These are phyloP conservation scores for Ceuthmochares aereus DNA, from an alignment of 2,113 vertebrate species.

Conservation along the genomic window DNA sequence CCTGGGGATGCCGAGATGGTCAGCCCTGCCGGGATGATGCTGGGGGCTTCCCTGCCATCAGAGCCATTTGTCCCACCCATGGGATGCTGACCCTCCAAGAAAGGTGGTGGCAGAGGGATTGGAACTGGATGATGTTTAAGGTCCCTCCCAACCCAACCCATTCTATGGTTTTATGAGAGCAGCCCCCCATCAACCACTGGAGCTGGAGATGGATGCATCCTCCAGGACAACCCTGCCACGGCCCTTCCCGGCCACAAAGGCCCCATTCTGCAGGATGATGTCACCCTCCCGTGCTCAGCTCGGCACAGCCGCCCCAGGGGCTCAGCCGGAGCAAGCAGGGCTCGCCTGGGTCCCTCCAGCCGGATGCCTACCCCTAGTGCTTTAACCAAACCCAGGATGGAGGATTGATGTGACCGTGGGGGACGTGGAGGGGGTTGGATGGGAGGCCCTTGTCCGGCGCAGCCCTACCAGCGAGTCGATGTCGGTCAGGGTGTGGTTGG, in stretches of 20 bases:
- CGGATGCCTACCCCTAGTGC: too few relatives aligned
- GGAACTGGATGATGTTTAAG: too few relatives aligned
- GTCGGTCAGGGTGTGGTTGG: constrained; percentile 90
- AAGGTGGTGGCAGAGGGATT: too few relatives aligned
- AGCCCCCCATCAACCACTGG: not conserved
- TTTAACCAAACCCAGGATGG: too few relatives aligned
- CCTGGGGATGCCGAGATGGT: constrained; percentile 60
- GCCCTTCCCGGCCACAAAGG: not conserved
- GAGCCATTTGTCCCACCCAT: rapidly evolving
- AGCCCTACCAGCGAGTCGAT: constrained; percentile 89
- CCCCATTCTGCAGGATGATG: not conserved
- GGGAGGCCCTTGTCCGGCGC: rapidly evolving
- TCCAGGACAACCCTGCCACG: rapidly evolving
- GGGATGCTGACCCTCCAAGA: rapidly evolving
- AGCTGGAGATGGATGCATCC: not conserved
- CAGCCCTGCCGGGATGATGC: rapidly evolving
- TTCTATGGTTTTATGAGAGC: not conserved
- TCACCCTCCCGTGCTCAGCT: not conserved
- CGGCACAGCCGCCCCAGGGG: not conserved
- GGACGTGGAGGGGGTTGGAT: rapidly evolving
- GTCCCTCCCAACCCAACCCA: too few relatives aligned
- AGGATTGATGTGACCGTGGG: rapidly evolving
- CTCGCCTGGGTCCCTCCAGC: not conserved
- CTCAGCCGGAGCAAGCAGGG: not conserved
- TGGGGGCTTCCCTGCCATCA: not conserved